Percentiles rank a stretch among this genome's conserved stretches.
phyloP scores from a whole-genome alignment of 1,140 invertebrate species.

The Conopomorpha cramerella region DNA sequence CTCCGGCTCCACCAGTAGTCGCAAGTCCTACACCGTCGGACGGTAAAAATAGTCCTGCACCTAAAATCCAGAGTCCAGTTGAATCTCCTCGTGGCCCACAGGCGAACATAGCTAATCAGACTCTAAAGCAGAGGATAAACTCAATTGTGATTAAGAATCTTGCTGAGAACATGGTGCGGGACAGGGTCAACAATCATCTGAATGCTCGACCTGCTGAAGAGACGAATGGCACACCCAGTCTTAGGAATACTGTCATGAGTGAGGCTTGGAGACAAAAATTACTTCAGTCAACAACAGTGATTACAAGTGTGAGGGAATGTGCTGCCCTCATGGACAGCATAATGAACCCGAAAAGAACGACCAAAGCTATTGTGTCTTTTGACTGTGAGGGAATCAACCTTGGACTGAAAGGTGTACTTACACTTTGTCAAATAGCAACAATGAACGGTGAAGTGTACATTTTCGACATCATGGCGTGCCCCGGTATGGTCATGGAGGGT shows the following conservation, averaged over 20 bases:
- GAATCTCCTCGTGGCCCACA: slow-evolving; percentile 50
- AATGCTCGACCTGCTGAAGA: slow-evolving; percentile 37
- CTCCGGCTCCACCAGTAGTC: slow-evolving; percentile 30
- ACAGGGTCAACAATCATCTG: slow-evolving; percentile 64
- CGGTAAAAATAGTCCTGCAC: slow-evolving; percentile 40
- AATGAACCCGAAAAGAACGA: slow-evolving; percentile 62
- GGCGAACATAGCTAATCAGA: slow-evolving; percentile 67
- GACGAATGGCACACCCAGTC: slow-evolving; percentile 33
- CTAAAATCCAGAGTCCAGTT: slow-evolving; percentile 46
- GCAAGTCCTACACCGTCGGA: slow-evolving; percentile 49
- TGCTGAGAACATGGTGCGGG: slow-evolving; percentile 87
- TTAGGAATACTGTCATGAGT: slow-evolving; percentile 61
- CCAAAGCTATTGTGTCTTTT: slow-evolving; percentile 71
- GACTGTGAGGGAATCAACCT: slow-evolving; percentile 93
- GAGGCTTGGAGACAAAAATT: slow-evolving; percentile 81
- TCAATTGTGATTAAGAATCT: slow-evolving; percentile 85
- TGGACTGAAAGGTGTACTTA: slow-evolving; percentile 81
- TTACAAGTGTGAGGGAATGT: slow-evolving; percentile 78
- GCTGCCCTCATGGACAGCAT: slow-evolving; percentile 78
- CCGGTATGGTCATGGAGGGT: slow-evolving; percentile 76
- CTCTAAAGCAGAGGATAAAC: slow-evolving; percentile 85
- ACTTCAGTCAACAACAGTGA: slow-evolving; percentile 78
- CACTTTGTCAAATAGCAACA: slow-evolving; percentile 84
- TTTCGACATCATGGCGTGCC: slow-evolving; percentile 89
- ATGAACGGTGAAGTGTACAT: slow-evolving; percentile 79